phyloP scores from a whole-genome alignment of 2,113 vertebrate genomes.

The Lepus americanus region DNA sequence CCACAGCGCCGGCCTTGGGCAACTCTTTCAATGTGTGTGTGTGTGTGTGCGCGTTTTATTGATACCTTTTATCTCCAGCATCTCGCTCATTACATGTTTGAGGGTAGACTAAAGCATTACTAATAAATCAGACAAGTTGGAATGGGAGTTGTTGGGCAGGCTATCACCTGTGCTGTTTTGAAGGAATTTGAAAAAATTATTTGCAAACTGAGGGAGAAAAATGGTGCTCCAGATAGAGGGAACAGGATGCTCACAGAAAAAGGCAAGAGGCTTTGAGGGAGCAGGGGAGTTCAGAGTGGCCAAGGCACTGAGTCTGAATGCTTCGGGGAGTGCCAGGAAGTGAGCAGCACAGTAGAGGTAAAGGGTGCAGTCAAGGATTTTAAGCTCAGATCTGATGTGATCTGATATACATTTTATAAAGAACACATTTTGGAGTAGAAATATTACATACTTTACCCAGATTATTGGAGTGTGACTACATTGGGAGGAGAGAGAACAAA shows the following conservation, averaged over 20 bases:
- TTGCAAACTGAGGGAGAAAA: neutral
- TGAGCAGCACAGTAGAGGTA: neutral
- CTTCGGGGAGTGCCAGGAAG: neutral
- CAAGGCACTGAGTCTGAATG: neutral
- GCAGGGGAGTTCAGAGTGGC: neutral
- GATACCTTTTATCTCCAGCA: neutral
- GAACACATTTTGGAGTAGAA: neutral
- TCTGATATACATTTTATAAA: neutral
- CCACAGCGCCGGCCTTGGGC: too few relatives aligned
- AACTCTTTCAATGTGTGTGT: too few relatives aligned
- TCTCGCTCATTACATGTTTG: neutral
- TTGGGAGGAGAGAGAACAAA: neutral
- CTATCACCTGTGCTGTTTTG: neutral
- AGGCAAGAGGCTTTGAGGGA: neutral
- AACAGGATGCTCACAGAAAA: neutral
- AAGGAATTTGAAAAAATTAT: neutral
- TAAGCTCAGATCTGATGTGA: neutral
- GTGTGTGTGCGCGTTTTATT: neutral
- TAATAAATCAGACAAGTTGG: neutral
- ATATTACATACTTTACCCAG: neutral
- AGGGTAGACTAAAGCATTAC: conserved; percentile 29
- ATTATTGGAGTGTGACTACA: neutral
- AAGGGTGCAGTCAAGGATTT: neutral
- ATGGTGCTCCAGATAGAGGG: neutral
- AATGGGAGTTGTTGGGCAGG: neutral